Evolutionary conservation across 2,113 vertebrate species (phyloP).

Genomic region (Vombatus ursinus): DNA sequence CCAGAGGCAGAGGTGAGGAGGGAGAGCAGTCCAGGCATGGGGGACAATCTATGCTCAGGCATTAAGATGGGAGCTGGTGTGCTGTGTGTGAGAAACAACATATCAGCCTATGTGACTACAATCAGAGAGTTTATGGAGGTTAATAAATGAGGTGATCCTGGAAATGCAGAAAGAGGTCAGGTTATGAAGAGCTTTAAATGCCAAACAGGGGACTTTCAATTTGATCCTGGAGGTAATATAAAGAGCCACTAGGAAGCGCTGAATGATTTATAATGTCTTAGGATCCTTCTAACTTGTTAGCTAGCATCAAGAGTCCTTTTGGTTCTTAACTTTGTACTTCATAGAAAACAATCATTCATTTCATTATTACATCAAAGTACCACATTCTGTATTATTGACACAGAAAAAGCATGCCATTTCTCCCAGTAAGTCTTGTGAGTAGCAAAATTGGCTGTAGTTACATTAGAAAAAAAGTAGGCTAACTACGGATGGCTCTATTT

Average conservation of each 20-base stretch:
- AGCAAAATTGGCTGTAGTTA: background rate
- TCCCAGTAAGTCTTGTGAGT: background rate
- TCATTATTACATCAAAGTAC: background rate
- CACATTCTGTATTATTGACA: background rate
- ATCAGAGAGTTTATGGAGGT: background rate
- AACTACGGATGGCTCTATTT: background rate
- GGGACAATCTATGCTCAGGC: background rate
- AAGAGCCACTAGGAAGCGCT: background rate
- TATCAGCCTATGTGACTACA: background rate
- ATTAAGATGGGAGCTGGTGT: background rate
- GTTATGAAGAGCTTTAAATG: background rate
- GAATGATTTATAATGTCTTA: background rate
- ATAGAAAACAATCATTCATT: background rate
- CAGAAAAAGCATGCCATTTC: background rate
- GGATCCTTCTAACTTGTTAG: background rate
- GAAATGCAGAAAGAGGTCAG: background rate
- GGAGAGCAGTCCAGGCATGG: background rate
- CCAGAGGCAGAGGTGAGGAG: background rate
- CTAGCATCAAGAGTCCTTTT: background rate
- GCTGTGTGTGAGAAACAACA: background rate
- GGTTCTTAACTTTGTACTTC: background rate
- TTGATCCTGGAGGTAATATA: background rate
- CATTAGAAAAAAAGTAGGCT: background rate
- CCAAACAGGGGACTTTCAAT: background rate
- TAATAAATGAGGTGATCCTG: background rate